phyloP scores from a whole-genome alignment of 2,797 vertebrate species.

The Nothura maculosa region DNA sequence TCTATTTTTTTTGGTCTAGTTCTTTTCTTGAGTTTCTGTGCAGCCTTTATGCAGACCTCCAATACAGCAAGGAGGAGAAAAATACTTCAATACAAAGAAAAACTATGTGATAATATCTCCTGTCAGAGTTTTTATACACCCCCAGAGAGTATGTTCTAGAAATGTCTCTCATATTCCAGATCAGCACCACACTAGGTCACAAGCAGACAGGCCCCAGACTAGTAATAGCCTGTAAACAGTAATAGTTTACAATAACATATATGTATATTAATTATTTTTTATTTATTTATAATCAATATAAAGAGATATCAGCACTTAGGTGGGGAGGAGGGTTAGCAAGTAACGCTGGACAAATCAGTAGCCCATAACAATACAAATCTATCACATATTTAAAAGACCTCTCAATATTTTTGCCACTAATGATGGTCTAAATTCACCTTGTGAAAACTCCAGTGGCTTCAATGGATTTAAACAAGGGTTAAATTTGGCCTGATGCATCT shows the following conservation, averaged over 20 bases:
- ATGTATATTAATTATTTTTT: too few relatives aligned
- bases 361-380: neutral
- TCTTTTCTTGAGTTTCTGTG: neutral
- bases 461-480: constrained; percentile 27
- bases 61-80: neutral
- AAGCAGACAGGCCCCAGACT: neutral
- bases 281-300: too few relatives aligned
- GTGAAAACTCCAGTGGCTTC: neutral
- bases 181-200: fast-evolving
- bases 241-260: neutral
- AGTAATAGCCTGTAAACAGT: neutral
- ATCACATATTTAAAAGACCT: neutral
- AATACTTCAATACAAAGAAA: neutral
- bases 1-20: neutral
- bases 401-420: neutral
- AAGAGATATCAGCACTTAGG: fast-evolving
- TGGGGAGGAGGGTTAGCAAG: neutral
- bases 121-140: neutral
- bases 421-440: neutral
- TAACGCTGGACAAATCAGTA: neutral
- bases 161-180: neutral
- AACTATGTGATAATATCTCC: neutral
- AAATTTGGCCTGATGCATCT: constrained; percentile 14
- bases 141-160: neutral
- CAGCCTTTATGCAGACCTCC: neutral